Conservation (phyloP, 2,888 invertebrate genomes). For the Callimorpha dominula region DNA sequence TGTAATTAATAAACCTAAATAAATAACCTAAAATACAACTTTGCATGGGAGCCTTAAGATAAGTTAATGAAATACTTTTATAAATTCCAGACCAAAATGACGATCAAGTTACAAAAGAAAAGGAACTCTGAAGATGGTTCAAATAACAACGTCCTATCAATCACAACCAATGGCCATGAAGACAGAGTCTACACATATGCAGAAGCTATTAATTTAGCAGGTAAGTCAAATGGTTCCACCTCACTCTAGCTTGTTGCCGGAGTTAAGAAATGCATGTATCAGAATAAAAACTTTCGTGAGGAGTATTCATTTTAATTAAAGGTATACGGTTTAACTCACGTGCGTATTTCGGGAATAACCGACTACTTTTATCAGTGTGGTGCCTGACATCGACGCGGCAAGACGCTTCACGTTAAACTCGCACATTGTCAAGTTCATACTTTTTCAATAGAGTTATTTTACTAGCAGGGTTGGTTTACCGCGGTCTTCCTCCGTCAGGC, state of each 20-base stretch:
- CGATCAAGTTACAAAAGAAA: slow-evolving; percentile 20
- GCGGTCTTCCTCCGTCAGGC: no score
- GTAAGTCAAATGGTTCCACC: slow-evolving; percentile 27
- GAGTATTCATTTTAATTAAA: neutral
- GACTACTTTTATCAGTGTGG: no score
- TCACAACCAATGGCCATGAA: slow-evolving; percentile 23
- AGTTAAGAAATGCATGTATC: neutral
- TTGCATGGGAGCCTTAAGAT: neutral
- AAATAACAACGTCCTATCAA: slow-evolving; percentile 25
- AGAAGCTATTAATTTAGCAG: slow-evolving; percentile 61
- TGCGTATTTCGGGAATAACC: no score
- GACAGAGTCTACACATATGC: slow-evolving; percentile 52
- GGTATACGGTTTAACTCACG: no score
- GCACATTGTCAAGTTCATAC: no score
- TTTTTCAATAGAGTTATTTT: no score
- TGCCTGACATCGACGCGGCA: no score
- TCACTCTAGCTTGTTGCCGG: neutral
- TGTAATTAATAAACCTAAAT: no score
- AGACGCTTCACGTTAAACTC: no score
- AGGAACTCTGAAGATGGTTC: slow-evolving; percentile 21
- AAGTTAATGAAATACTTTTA: neutral
- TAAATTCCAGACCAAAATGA: slow-evolving; percentile 27
- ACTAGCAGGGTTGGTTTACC: no score
- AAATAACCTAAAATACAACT: no score
- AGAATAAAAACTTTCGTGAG: neutral